phyloP scores from a whole-genome alignment of 2,797 vertebrate species.

The Notolabrus celidotus region DNA sequence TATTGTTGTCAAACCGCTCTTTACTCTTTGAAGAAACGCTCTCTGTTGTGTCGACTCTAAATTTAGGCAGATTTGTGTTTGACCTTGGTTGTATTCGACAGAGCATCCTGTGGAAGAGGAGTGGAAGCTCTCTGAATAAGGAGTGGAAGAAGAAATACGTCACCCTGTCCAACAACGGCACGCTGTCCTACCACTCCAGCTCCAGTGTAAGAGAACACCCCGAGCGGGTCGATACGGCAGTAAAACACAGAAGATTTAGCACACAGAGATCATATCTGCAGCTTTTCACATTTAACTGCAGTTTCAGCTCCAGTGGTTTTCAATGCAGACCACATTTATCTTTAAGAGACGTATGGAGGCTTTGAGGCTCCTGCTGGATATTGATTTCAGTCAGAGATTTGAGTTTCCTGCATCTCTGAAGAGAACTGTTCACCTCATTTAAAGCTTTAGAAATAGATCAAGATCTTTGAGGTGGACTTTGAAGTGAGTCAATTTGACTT shows the following conservation, averaged over 20 bases:
- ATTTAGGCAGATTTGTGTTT: slow-evolving; percentile 41
- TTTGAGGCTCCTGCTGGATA: not conserved
- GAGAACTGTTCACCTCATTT: not conserved
- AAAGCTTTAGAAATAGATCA: not conserved
- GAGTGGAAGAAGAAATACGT: slow-evolving; percentile 99
- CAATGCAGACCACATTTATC: not conserved
- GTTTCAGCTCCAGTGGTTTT: not conserved
- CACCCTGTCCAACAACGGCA: slow-evolving; percentile 93
- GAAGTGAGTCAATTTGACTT: no score
- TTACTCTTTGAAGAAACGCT: slow-evolving; percentile 40
- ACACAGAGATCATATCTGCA: not conserved
- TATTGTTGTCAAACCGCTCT: slow-evolving; percentile 17
- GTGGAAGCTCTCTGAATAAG: slow-evolving; percentile 97
- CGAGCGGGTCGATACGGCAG: not conserved
- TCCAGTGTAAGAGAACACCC: slow-evolving; percentile 88
- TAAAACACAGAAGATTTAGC: slow-evolving; percentile 2
- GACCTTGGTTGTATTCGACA: slow-evolving; percentile 65
- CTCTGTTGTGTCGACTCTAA: slow-evolving; percentile 29
- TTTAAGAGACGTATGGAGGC: not conserved
- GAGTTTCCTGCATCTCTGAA: not conserved
- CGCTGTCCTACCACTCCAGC: slow-evolving; percentile 94
- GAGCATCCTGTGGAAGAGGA: slow-evolving; percentile 95
- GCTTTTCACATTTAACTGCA: slow-evolving; percentile 23
- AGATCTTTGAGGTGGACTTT: no score
- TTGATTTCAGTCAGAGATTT: not conserved